Percentiles rank a stretch among this genome's conserved stretches.
Conservation (phyloP, 2,797 vertebrate species). For the Acestrorhynchus altus region DNA sequence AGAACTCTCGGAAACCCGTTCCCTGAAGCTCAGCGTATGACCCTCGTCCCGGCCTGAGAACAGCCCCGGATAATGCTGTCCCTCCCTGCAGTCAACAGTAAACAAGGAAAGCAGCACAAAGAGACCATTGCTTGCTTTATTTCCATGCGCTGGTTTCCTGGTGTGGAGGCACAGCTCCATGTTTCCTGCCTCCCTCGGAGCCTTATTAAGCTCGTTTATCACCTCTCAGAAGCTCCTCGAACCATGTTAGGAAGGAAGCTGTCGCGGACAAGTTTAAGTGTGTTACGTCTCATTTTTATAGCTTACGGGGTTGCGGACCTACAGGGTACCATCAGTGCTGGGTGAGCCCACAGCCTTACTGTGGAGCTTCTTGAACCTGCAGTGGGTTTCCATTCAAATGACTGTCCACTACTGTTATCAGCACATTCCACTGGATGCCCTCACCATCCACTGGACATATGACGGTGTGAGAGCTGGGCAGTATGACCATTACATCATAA, state of each 20-base stretch:
- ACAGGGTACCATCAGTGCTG: not conserved
- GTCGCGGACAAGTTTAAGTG: conserved; percentile 12
- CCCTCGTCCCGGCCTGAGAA: conserved; percentile 35
- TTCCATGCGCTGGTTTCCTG: conserved; percentile 50
- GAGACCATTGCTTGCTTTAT: conserved; percentile 47
- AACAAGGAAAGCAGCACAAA: conserved; percentile 57
- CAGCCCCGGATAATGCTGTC: conserved; percentile 34
- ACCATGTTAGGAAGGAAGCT: conserved; percentile 54
- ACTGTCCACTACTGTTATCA: too few relatives aligned
- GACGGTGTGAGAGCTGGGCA: too few relatives aligned
- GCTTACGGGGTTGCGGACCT: not conserved
- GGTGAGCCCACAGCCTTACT: not conserved
- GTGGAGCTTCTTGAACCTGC: not conserved
- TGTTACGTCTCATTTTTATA: conserved; percentile 24
- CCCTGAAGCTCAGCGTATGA: conserved; percentile 20
- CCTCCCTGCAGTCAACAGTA: conserved; percentile 44
- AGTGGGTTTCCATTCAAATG: too few relatives aligned
- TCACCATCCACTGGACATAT: too few relatives aligned
- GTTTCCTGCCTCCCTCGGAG: conserved; percentile 45
- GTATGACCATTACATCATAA: too few relatives aligned
- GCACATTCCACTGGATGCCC: too few relatives aligned
- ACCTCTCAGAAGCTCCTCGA: conserved; percentile 15
- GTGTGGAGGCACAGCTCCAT: conserved; percentile 5
- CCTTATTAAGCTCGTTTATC: conserved; percentile 50
- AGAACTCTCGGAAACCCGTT: not conserved